Base-by-base conservation (phyloP, 2,888 invertebrate genomes). In the Drosophila cognata region DNA sequence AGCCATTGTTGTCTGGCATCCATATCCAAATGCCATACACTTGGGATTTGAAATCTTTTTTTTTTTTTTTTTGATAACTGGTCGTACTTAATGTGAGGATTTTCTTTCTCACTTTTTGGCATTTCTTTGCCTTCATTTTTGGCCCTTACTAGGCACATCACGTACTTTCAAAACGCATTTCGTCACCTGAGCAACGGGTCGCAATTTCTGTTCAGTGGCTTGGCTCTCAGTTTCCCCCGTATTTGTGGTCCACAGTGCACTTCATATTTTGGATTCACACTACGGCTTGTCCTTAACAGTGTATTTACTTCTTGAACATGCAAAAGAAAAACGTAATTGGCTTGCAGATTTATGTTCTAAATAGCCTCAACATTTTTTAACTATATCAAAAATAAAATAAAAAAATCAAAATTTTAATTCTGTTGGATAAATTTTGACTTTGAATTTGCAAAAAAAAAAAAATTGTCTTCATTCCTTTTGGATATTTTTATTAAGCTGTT, bases 161-260 rank as follows among this genome's bases (percentile, higher is more conserved):
- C 87, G 87, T 90, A 76, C 64, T 76, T 76, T 66, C 60, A 74
- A 83, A 75, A 69, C 87, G 74, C 88, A 83, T 90, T 83, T 87
- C 88, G 88, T 90, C 87, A 87, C 87, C 88, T 82, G 71, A 74
- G 81, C 70, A 64, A 56, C 75, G 77, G 63, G 50, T 66, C 61
- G 62, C 73, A 74, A 81, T 74, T 58, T 79, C 70, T 71, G 48
- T 67, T 78, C 66, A 64, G 69, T 66, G 71, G 71, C 62, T 65
- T 52, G 43, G 25, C 57, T 43, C 55, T 53, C 2, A 29, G 62
- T 50, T 61, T 64, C n/a, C 53, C 28, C 51, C 46, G 51, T n/a
- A 25, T 57, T 18, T 52, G n/a, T n/a, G 16, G 21, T 36, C 18
- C 2, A 25, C 13, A 16, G n/a, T 35, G 58, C 31, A 46, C 31